Base-by-base conservation (phyloP, 2,113 vertebrate species). In the Machaerirhynchus nigripectus region DNA sequence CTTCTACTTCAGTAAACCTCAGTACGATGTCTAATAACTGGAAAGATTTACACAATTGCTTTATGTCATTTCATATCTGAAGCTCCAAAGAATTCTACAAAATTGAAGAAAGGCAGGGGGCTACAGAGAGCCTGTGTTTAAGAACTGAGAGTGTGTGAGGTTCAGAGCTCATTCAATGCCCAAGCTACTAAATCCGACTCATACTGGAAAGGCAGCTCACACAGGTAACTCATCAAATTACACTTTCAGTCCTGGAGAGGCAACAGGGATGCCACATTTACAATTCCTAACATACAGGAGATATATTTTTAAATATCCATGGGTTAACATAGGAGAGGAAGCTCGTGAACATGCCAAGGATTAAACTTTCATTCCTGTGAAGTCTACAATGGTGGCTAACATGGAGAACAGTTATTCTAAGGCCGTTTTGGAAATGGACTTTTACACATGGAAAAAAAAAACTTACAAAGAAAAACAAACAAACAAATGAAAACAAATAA, bases 1-100 rank as follows among this genome's bases (percentile, higher is more conserved):
- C 88, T 91, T 96, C 83, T 96, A 82, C 80, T 74, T 82, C 74
- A 84, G 37, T 61, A 76, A 94, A 86, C 89, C 89, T 95, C 76
- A 91, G 71, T 95, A 87, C 10, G 2, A 75, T 90, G 84, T 68
- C 87, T 94, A 97, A 96, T 89, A 97, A 95, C 87, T 89, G 85
- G 70, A 90, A 86, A 90, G 84, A 84, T 93, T 95, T 94, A 93
- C 93, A 97, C 90, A 81, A 96, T 47, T 71, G 44, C 21, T 96
- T 96, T 76, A 93, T 91, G 52, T 82, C 55, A 89, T 95, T 96
- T 81, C 23, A 81, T 81, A 95, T 82, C 84, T 93, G 82, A 95
- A 96, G 84, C 70, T 95, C 95, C 7, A 44, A 95, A 97, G 42
- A 82, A 40, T 90, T 92, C 89, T 78, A 91, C 24, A 84, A 87